phyloP scores from a whole-genome alignment of 2,888 invertebrate genomes.

The Chironomus riparius region DNA sequence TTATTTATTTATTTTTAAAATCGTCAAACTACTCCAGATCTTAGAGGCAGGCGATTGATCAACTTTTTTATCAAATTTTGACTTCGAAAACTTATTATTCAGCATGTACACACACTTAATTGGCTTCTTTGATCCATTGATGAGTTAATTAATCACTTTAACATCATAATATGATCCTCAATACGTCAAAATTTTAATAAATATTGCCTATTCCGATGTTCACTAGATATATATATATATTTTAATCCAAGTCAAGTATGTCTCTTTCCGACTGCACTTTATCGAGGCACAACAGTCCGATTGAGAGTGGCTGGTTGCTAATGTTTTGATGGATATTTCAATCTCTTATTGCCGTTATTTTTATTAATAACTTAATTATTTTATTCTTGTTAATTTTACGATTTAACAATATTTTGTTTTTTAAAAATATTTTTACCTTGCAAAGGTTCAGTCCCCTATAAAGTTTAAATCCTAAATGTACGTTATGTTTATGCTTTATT shows the following conservation, averaged over 20 bases:
- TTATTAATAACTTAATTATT: not conserved
- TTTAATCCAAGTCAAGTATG: no score
- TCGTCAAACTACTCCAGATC: not conserved
- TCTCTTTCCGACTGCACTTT: no score
- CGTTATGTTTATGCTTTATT: no score
- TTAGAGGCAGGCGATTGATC: not conserved
- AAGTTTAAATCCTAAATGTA: no score
- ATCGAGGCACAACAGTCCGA: no score
- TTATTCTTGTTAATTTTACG: no score
- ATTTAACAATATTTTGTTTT: no score
- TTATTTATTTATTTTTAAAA: conserved; percentile 24
- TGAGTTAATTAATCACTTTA: conserved; percentile 8
- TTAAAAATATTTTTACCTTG: no score
- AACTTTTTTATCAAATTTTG: conserved; percentile 3
- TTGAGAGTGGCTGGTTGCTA: not conserved
- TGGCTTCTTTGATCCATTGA: conserved; percentile 15
- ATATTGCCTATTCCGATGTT: not conserved
- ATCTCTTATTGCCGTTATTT: not conserved
- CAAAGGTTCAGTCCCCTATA: no score
- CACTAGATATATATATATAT: not conserved
- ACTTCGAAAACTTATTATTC: not conserved
- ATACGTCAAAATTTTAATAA: not conserved
- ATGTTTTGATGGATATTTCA: not conserved
- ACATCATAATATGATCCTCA: not conserved
- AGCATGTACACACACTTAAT: conserved; percentile 12